Evolutionary conservation across 2,113 vertebrate species (phyloP).

Genomic region (Candoia aspera): DNA sequence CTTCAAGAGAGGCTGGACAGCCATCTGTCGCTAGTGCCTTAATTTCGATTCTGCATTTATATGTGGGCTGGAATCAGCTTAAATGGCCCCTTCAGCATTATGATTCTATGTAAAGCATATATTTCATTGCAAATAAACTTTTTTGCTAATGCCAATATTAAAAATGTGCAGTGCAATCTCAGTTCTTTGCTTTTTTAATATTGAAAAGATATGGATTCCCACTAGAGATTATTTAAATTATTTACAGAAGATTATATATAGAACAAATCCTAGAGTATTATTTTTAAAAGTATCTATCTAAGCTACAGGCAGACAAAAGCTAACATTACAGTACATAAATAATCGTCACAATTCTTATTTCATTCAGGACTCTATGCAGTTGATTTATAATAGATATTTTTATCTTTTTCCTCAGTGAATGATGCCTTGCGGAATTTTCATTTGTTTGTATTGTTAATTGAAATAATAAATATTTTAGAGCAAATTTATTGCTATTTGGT

Average conservation of each 20-base stretch:
- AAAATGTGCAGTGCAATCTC: no score
- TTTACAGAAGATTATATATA: not conserved
- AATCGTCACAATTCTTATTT: not conserved
- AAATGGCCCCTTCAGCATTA: no score
- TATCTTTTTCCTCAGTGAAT: not conserved
- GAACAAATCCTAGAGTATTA: not conserved
- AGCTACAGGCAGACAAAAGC: not conserved
- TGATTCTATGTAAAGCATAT: no score
- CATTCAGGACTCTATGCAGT: not conserved
- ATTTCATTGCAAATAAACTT: no score
- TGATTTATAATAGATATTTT: not conserved
- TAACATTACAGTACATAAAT: not conserved
- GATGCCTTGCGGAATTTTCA: not conserved
- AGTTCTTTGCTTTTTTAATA: no score
- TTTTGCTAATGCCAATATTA: no score
- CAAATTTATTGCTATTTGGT: not conserved
- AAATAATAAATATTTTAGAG: not conserved
- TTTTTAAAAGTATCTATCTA: not conserved
- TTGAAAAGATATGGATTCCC: not conserved
- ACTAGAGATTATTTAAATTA: not conserved
- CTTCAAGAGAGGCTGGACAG: no score
- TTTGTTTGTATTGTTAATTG: constrained; percentile 8
- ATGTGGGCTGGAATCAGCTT: no score
- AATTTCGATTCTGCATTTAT: no score
- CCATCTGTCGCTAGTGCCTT: no score